Percentiles rank a stretch among this genome's conserved stretches.
These are phyloP conservation scores for Pseudois nayaur DNA, from an alignment of 2,113 vertebrate species.

Conservation along the genomic window DNA sequence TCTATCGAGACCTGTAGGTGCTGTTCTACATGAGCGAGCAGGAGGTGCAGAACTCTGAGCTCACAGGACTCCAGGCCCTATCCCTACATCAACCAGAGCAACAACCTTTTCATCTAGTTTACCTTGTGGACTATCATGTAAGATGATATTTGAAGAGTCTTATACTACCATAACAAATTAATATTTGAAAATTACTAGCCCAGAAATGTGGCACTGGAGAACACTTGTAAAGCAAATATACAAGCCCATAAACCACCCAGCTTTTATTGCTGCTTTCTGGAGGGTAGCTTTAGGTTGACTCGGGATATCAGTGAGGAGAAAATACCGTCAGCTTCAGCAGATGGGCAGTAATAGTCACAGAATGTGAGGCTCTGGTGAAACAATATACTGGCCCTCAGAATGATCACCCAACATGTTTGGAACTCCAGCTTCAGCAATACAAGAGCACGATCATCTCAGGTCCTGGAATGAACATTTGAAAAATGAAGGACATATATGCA, in stretches of 20 bases:
- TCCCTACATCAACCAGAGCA: background rate
- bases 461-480: background rate
- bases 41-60: background rate
- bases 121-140: background rate
- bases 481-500: background rate
- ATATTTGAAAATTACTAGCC: slow-evolving; percentile 12
- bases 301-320: background rate
- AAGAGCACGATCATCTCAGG: background rate
- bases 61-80: background rate
- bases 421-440: background rate
- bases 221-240: background rate
- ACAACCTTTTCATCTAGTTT: background rate
- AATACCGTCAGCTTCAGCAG: background rate
- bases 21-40: rapidly evolving
- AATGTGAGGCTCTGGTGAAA: background rate
- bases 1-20: background rate
- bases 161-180: background rate
- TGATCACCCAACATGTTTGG: background rate
- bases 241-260: background rate
- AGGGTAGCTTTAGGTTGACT: background rate
- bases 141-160: background rate
- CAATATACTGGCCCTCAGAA: background rate
- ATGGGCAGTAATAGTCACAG: background rate
- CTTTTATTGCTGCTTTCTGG: background rate
- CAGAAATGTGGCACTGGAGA: background rate